Conservation (phyloP, 2,888 invertebrate species). For the Cotesia congregata region DNA sequence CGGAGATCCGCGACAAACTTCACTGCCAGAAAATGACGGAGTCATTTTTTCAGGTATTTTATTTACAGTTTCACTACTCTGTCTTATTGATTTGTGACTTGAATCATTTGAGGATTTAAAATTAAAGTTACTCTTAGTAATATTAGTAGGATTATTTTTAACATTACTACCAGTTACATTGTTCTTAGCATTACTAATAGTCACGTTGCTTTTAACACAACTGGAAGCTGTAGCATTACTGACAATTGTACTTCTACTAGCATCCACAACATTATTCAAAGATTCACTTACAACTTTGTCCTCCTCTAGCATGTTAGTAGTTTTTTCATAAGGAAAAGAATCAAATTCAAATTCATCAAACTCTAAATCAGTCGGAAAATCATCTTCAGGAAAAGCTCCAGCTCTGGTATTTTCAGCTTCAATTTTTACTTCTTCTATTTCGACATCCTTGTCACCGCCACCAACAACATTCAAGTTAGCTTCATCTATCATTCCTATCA, state of each 20-base stretch:
- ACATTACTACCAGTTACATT: background rate
- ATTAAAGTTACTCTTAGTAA: background rate
- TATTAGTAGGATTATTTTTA: background rate
- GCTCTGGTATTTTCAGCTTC: background rate
- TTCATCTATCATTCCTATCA: conserved; percentile 24
- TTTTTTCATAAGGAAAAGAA: background rate
- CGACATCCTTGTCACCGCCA: background rate
- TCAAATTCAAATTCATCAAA: background rate
- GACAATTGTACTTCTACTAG: no score
- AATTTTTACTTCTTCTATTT: background rate
- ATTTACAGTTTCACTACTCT: background rate
- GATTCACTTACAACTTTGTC: no score
- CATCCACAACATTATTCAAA: no score
- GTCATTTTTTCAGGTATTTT: background rate
- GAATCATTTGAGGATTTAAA: background rate
- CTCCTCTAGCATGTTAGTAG: no score
- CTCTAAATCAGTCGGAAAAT: conserved; percentile 13
- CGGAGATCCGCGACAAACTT: background rate
- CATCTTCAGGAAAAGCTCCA: background rate
- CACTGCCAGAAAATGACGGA: background rate
- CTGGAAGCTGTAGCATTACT: background rate
- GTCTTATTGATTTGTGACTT: background rate
- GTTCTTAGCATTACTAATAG: background rate
- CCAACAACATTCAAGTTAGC: conserved; percentile 27
- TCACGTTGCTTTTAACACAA: background rate